phyloP scores from a whole-genome alignment of 2,888 invertebrate genomes.

The Habrosyne pyritoides region DNA sequence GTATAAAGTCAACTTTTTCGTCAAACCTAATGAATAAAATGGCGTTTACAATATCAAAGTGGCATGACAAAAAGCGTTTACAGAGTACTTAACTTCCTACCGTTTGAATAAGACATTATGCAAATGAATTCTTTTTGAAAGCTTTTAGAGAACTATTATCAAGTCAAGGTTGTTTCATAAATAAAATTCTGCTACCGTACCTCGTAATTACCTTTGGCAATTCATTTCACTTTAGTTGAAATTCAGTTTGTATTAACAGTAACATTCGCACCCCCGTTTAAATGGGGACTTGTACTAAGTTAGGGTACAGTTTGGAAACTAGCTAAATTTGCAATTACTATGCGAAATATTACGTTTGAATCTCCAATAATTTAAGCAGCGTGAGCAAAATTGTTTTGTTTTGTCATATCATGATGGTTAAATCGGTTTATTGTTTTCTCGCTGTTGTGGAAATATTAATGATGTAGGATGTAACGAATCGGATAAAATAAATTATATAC shows the following conservation, averaged over 20 bases:
- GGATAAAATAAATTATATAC: too few species aligned
- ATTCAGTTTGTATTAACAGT: slow-evolving; percentile 35
- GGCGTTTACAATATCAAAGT: slow-evolving; percentile 25
- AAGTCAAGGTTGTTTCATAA: slow-evolving; percentile 33
- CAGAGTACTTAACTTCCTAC: slow-evolving; percentile 38
- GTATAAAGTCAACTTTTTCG: background rate
- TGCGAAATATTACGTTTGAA: slow-evolving; percentile 41
- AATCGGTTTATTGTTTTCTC: too few species aligned
- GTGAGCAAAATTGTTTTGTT: slow-evolving; percentile 31
- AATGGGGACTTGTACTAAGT: slow-evolving; percentile 38
- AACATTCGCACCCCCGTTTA: slow-evolving; percentile 40
- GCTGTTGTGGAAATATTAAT: too few species aligned
- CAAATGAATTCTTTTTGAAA: slow-evolving; percentile 49
- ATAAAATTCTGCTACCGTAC: slow-evolving; percentile 37
- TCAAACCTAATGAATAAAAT: background rate
- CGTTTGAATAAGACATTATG: slow-evolving; percentile 54
- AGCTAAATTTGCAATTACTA: slow-evolving; percentile 39
- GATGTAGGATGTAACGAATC: too few species aligned
- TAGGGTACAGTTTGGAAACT: slow-evolving; percentile 44
- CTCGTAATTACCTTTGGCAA: slow-evolving; percentile 35
- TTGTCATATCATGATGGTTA: background rate
- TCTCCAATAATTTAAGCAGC: slow-evolving; percentile 28
- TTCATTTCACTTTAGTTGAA: slow-evolving; percentile 33
- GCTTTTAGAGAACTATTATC: slow-evolving; percentile 51
- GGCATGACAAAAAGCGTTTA: slow-evolving; percentile 53